Conservation (phyloP, 2,797 vertebrate species). For the Scomberomorus guttatus region DNA sequence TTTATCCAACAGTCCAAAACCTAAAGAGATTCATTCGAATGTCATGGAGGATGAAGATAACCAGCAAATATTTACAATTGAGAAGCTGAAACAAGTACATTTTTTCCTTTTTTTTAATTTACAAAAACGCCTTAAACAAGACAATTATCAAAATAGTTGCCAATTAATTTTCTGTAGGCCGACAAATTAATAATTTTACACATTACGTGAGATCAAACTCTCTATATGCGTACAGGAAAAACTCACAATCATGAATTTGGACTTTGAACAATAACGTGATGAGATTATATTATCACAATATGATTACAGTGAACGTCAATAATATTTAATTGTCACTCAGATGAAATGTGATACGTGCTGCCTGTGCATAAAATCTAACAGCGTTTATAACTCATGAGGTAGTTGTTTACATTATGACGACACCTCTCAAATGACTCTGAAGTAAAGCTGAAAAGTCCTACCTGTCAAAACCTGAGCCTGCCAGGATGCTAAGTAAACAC, state of each 20-base stretch:
- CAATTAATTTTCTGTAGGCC: no score
- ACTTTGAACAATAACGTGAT: not conserved
- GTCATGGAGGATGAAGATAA: no score
- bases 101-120: no score
- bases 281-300: not conserved
- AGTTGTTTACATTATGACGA: constrained; percentile 56
- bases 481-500: constrained; percentile 64
- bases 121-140: no score
- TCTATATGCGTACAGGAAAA: no score
- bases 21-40: no score
- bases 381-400: constrained; percentile 32
- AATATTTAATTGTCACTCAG: not conserved
- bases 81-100: no score
- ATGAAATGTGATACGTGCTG: no score
- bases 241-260: not conserved
- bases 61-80: no score
- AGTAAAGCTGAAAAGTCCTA: constrained; percentile 40
- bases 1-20: no score
- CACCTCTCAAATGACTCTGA: constrained; percentile 41
- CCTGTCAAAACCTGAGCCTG: constrained; percentile 60
- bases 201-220: no score
- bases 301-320: not conserved
- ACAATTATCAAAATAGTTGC: not conserved
- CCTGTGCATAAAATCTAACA: not conserved
- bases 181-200: no score